Evolutionary conservation across 2,113 vertebrate genomes (phyloP), one percentile per base, ranked within the genome.

Genomic region (Cryptotis parvus): DNA sequence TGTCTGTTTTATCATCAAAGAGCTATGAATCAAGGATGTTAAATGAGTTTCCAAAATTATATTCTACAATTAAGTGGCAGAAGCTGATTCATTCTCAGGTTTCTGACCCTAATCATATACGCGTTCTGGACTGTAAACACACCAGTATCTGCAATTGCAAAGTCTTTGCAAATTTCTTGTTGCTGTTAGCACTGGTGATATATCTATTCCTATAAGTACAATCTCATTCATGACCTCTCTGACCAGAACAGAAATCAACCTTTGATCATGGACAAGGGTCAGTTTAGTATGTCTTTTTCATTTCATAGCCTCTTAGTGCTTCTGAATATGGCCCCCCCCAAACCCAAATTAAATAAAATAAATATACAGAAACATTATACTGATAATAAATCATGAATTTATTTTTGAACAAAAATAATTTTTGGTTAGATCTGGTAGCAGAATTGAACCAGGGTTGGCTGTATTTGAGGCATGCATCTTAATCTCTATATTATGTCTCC

Each of bases 11-110:
- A 77, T 29, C 31, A 55, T 33, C 45, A 81, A 93, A 9, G 22
- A 65, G 83, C 63, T 39, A 76, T 72, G 91, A 35, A 43, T 87
- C 10, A 81, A 69, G 37, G 33, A 84, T 12, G 26, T 33, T 80
- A 90, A 92, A 37, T 88, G 33, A 43, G 90, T 87, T 93, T 84
- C 63, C 70, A 72, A 26, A 24, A 79, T 92, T 87, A 61, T 66
- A 63, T 66, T 22, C 1, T 69, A 74, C 65, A 68, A 33, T 3
- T 37, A 75, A 92, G 39, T 76, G 45, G 31, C 41, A 93, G 24
- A 80, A 79, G 0, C 61, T 76, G 35, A 76, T 43, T 91, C 33
- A 52, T 77, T 87, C 27, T 63, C 22, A 90, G 31, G 55, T 15
- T 76, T 89, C 22, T 45, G 37, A 84, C 41, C 26, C 35, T 65